Percentiles rank a stretch among this genome's conserved stretches.
Conservation (phyloP, 1,140 invertebrate genomes). For the Conus betulinus region DNA sequence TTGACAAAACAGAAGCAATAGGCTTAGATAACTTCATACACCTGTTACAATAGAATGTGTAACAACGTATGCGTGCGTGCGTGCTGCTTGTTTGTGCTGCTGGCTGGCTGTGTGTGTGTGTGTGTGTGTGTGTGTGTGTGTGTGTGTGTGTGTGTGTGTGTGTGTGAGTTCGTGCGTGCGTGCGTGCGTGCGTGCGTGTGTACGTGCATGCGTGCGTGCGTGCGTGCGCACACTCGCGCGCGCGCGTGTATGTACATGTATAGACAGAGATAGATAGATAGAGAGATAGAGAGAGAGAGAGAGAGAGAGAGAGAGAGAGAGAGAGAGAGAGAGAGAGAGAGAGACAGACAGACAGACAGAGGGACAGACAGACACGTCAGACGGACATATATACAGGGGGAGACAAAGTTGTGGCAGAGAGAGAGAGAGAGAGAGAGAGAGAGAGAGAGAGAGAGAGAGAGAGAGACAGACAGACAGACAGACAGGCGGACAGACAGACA, state of each 20-base stretch:
- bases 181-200: no score
- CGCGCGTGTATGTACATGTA: no score
- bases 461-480: neutral
- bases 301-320: conserved; percentile 8
- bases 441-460: neutral
- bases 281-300: conserved; percentile 10
- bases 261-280: neutral
- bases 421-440: conserved; percentile 10
- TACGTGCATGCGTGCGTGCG: no score
- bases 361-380: neutral
- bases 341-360: neutral
- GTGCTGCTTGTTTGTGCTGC: no score
- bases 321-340: no score
- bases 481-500: neutral
- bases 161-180: no score
- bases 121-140: no score
- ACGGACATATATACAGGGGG: neutral
- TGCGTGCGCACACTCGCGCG: no score
- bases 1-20: no score
- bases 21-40: neutral
- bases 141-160: no score
- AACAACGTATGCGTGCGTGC: neutral
- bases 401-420: neutral
- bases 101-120: no score
- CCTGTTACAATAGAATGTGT: neutral